Evolutionary conservation across 2,113 vertebrate species (phyloP).

Genomic region (Cariama cristata): DNA sequence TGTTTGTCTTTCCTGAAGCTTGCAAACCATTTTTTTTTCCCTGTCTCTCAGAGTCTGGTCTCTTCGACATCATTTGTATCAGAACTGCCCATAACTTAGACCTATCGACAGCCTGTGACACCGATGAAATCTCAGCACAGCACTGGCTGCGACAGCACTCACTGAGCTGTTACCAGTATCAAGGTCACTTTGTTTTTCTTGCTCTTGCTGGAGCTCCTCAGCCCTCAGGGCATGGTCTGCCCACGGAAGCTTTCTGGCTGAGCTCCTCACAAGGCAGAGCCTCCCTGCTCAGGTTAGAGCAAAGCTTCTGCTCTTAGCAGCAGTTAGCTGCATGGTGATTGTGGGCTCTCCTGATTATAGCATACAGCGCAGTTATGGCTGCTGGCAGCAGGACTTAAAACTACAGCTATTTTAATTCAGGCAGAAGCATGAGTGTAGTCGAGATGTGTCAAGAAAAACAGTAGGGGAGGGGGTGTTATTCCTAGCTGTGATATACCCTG

Average conservation of each 20-base stretch:
- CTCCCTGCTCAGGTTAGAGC: not conserved
- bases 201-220: not conserved
- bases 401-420: not conserved
- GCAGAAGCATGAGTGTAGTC: not conserved
- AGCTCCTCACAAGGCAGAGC: not conserved
- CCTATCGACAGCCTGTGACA: not conserved
- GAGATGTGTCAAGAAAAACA: not conserved
- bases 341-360: not conserved
- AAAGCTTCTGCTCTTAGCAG: slow-evolving; percentile 42
- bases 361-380: not conserved
- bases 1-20: slow-evolving; percentile 29
- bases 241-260: not conserved
- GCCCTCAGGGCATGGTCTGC: not conserved
- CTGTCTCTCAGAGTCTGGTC: not conserved
- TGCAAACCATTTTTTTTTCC: not conserved
- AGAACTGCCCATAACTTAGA: not conserved
- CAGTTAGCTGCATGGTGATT: not conserved
- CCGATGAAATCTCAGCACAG: not conserved
- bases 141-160: not conserved
- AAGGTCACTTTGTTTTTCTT: slow-evolving; percentile 49
- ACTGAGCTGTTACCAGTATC: slow-evolving; percentile 20
- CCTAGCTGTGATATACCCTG: not conserved
- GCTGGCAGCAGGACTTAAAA: not conserved
- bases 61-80: not conserved
- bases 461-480: not conserved